Evolutionary conservation across 2,797 vertebrate genomes (phyloP).

Genomic region (Mormyrops boulengeri): DNA sequence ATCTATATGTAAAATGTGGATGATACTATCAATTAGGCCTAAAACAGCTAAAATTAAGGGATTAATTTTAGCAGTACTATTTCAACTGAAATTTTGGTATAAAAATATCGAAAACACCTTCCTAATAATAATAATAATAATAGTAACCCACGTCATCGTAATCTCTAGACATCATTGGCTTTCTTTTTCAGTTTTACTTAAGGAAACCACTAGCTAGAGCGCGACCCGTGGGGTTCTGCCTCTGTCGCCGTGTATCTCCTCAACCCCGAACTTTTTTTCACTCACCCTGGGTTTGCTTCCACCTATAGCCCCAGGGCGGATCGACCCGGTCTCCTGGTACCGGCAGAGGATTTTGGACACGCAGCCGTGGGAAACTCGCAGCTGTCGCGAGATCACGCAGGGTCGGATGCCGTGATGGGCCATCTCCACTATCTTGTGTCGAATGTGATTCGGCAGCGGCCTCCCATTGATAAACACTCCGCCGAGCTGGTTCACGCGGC

Average conservation of each 20-base stretch:
- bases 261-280: conserved; percentile 35
- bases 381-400: conserved; percentile 93
- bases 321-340: conserved; percentile 96
- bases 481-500: conserved; percentile 94
- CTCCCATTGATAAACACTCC: conserved; percentile 97
- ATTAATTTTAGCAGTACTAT: neutral
- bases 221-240: neutral
- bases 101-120: neutral
- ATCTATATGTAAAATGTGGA: neutral
- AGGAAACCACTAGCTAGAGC: neutral
- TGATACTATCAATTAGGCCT: neutral
- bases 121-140: neutral
- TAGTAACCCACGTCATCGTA: neutral
- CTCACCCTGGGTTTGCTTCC: conserved; percentile 99
- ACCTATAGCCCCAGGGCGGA: conserved; percentile 92
- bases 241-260: neutral
- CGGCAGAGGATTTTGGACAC: conserved; percentile 97
- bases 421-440: conserved; percentile 99
- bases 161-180: neutral
- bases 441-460: conserved; percentile 93
- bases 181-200: neutral
- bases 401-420: conserved; percentile 95
- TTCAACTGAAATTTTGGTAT: neutral
- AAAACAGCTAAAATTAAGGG: neutral
- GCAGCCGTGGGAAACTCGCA: conserved; percentile 93